Evolutionary conservation across 2,113 vertebrate species (phyloP).

Genomic region (Setophaga petechia): DNA sequence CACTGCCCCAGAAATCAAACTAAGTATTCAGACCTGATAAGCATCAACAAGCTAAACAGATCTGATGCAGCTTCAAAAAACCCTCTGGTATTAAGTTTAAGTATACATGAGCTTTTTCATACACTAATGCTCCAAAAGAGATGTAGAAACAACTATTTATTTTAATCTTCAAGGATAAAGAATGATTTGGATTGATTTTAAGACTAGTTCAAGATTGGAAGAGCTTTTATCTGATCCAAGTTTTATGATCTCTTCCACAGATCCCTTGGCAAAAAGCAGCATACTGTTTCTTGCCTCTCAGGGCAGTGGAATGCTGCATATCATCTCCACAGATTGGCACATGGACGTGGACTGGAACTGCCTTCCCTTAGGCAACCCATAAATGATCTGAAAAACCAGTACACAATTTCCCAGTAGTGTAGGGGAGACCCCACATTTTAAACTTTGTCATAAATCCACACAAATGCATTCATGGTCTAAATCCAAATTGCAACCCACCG

Average conservation of each 20-base stretch:
- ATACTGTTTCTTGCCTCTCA: neutral
- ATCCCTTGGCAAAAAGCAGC: neutral
- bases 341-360: fast-evolving
- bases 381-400: neutral
- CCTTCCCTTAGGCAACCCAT: neutral
- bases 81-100: neutral
- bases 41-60: neutral
- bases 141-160: neutral
- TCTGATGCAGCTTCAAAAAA: neutral
- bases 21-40: neutral
- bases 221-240: neutral
- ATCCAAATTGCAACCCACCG: neutral
- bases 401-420: neutral
- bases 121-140: neutral
- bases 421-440: neutral
- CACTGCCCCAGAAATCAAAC: neutral
- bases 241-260: neutral
- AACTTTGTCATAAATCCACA: neutral
- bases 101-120: neutral
- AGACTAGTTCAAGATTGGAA: neutral
- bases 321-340: neutral
- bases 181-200: neutral
- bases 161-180: neutral
- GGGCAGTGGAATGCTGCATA: neutral
- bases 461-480: neutral